Evolutionary conservation across 2,888 invertebrate genomes (phyloP), one percentile per base, ranked within the genome.

Genomic region (Agelastica alni): DNA sequence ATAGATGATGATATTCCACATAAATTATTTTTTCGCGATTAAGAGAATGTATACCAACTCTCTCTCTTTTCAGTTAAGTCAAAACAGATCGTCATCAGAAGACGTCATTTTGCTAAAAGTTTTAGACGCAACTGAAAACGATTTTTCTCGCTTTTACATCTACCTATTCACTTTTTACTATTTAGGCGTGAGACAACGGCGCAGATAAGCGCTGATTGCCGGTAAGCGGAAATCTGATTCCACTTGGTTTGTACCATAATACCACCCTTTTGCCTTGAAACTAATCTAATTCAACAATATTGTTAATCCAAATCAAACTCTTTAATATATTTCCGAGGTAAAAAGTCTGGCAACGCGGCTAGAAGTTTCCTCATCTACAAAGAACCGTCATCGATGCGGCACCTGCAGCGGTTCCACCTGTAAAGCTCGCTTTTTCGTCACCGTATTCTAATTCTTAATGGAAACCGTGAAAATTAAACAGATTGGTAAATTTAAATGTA

Each of bases 391-490:
- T 51, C 51, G 20, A 26, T 7, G 14, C 34, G 36, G 26, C 51
- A 51, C 51, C 51, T 51, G 51, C 36, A 34, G 9, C 32, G 42
- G 7, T 41, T 18, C 51, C 51, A 51, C 43, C 51, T 51, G 51
- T 43, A 32, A 17, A 16, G 20, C 28, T 26, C 12, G 10, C 18
- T 42, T 49, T 31, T 49, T 7, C 7, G 14, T 32, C 6, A 14
- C 12, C 32, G 13, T 14, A 12, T n/a, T n/a, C n/a, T n/a, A n/a
- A n/a, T n/a, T n/a, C n/a, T n/a, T n/a, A n/a, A n/a, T n/a, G n/a
- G n/a, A n/a, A n/a, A n/a, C n/a, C n/a, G n/a, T n/a, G n/a, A n/a
- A n/a, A n/a, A n/a, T n/a, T n/a, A n/a, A n/a, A n/a, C n/a, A n/a
- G n/a, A n/a, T n/a, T n/a, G n/a, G n/a, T n/a, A n/a, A n/a, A n/a